These are phyloP conservation scores for Cyrtonyx montezumae DNA, from an alignment of 2,113 vertebrate species.

Conservation along the genomic window DNA sequence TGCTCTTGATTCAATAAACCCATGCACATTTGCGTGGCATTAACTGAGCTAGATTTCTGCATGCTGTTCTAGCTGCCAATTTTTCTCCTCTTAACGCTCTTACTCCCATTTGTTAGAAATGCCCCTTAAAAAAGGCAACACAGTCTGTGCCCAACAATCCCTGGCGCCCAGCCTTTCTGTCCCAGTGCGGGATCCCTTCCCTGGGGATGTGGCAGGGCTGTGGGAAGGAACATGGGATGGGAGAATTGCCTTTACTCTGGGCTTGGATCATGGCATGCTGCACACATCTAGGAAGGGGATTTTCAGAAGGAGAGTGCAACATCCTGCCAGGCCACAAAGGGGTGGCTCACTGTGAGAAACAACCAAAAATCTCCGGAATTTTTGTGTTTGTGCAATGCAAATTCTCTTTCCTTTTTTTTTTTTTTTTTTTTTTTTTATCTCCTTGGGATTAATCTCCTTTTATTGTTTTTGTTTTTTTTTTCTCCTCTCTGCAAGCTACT, in stretches of 20 bases:
- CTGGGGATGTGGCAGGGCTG: neutral
- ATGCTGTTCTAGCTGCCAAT: neutral
- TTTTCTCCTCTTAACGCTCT: neutral
- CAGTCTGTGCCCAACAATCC: neutral
- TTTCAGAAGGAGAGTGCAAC: neutral
- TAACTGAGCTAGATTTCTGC: neutral
- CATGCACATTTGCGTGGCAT: neutral
- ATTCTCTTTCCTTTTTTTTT: too few relatives aligned
- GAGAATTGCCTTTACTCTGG: neutral
- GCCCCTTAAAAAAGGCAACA: neutral
- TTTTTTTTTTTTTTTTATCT: neutral
- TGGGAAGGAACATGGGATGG: rapidly evolving
- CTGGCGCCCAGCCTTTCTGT: neutral
- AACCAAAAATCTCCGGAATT: neutral
- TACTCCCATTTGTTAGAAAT: neutral
- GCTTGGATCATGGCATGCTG: neutral
- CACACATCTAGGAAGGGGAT: neutral
- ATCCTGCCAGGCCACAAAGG: neutral
- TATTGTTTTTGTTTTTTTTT: neutral
- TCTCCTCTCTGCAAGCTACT: neutral
- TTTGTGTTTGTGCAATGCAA: neutral
- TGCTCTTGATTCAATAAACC: neutral
- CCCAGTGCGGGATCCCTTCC: neutral
- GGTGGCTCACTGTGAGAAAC: neutral
- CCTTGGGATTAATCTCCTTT: neutral